Conservation (phyloP, 2,888 invertebrate species). For the Melangyna quadrimaculata region DNA sequence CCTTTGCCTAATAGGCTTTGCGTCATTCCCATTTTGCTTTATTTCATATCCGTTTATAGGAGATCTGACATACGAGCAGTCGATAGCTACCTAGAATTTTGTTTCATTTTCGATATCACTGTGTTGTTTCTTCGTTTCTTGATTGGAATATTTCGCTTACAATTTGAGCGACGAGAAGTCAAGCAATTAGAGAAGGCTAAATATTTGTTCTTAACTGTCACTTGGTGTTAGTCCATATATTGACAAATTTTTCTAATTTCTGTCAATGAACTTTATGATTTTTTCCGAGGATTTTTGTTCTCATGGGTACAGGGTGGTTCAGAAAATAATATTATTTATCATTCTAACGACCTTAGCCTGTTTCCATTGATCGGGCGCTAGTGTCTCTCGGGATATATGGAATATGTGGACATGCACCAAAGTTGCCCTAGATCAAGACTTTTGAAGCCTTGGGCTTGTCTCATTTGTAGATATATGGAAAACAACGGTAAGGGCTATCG, state of each 20-base stretch:
- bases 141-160: neutral
- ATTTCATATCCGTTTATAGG: neutral
- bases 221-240: neutral
- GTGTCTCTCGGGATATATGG: too few relatives aligned
- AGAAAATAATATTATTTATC: neutral
- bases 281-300: neutral
- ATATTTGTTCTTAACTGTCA: conserved; percentile 10
- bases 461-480: too few relatives aligned
- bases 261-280: neutral
- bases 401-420: too few relatives aligned
- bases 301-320: neutral
- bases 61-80: too few relatives aligned
- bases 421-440: too few relatives aligned
- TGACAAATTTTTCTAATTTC: neutral
- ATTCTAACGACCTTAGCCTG: neutral
- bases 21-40: neutral
- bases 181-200: conserved; percentile 43
- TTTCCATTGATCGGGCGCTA: too few relatives aligned
- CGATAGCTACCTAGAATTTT: neutral
- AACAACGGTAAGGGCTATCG: too few relatives aligned
- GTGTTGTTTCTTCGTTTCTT: neutral
- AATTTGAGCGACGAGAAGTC: conserved; percentile 47
- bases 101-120: neutral
- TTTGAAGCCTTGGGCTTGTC: too few relatives aligned
- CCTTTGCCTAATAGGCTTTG: neutral